Base-by-base conservation (phyloP, 2,888 invertebrate species). In the Crepidodera aurea region DNA sequence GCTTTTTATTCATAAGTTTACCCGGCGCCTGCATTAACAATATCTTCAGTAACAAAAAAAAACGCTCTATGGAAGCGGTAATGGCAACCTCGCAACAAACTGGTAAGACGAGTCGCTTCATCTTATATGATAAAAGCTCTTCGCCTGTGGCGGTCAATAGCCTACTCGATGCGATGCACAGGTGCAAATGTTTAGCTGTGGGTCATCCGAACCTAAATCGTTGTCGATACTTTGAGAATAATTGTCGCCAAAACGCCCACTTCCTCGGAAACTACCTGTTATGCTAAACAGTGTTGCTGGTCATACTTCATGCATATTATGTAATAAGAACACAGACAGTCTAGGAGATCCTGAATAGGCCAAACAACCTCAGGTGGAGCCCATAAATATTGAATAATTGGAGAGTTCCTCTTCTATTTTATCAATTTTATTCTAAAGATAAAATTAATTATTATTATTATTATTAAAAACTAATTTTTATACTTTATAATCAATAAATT, bases 51-150 rank as follows among this genome's bases (percentile, higher is more conserved):
- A 48, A 5, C 4, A 29, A 22, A 34, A 44, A 57, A 57, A 55
- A 54, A 19, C 37, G 37, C 34, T 46, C 27, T 50, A 22, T 27
- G 27, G 48, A 46, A 48, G 34, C 56, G 37, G 25, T 34, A 27
- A 46, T 39, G 25, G 37, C 27, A 48, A 56, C 56, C 46, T 50
- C 48, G 48, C 57, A 57, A 29, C 57, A 79, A 79, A 80, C 79
- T 79, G 79, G 80, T 78, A 79, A 77, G 77, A 79, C 79, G 77
- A 73, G 80, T 80, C 78, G 77, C 77, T 76, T 34, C 37, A 34
- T 56, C 46, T 32, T 56, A 55, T 56, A 79, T 79, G 79, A 78
- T 79, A 71, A 64, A 68, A 69, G 68, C 67, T 69, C 73, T 69
- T 27, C 39, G 57, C 48, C 57, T 57, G 57, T 57, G 57, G 77